Base-by-base conservation (phyloP, 2,888 invertebrate genomes). In the Temnothorax unifasciatus region DNA sequence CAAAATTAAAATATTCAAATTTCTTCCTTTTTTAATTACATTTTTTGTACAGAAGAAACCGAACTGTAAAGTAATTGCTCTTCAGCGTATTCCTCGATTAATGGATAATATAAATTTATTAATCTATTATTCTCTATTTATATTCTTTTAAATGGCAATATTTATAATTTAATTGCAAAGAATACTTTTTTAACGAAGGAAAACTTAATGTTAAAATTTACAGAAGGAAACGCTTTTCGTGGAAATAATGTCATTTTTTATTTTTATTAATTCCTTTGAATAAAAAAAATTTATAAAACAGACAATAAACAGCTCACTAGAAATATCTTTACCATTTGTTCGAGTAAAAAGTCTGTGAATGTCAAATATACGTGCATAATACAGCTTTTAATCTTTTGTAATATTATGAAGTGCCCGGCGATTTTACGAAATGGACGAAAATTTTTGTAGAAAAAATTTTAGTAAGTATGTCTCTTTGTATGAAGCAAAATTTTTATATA, bases 41-140 rank as follows among this genome's bases (percentile, higher is more conserved):
- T n/a, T 11, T 25, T 68, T 29, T 3, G 2, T 29, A 21, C 6
- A 8, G 4, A 47, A 8, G 4, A 47, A 68, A 29, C 1, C 3
- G 2, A 18, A 47, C 13, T 47, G 29, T 29, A 6, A 69, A n/a
- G 6, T 11, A 52, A 6, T 52, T 69, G 50, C 8, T n/a, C 1
- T 29, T 5, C 11, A 38, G n/a, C 11, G 6, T 52, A 34, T 52
- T 68, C 34, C 34, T 34, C 21, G 2, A 41, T 38, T 64, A 64
- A 52, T n/a, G n/a, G 13, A n/a, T 52, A 52, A 52, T 52, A 52
- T 52, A n/a, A 52, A 52, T 47, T 47, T 44, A 69, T 52, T 52
- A 50, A n/a, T n/a, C 34, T n/a, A 52, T 34, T 0, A 29, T 3
- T 34, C 0, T 34, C 4, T 5, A 34, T 54, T 57, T 66, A 9